Evolutionary conservation across 2,797 vertebrate genomes (phyloP).

Genomic region (Sitta carolinensis): DNA sequence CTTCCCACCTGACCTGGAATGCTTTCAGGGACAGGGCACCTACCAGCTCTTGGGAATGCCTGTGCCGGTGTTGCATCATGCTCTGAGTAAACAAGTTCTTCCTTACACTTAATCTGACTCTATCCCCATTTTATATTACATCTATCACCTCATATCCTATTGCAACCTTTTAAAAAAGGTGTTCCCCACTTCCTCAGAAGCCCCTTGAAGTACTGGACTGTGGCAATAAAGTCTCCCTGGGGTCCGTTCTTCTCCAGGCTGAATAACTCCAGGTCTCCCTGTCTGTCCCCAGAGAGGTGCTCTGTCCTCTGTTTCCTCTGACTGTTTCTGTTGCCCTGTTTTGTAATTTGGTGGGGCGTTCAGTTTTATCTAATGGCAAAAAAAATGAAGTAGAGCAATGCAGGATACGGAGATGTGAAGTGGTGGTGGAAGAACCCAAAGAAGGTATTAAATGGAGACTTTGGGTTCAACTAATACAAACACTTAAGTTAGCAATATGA

Average conservation of each 20-base stretch:
- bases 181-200: not conserved
- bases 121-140: not conserved
- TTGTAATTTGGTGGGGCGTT: not conserved
- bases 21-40: not conserved
- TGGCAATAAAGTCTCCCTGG: not conserved
- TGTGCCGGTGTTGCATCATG: not conserved
- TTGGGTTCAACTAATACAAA: too few relatives aligned
- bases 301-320: not conserved
- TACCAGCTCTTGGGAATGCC: not conserved
- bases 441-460: too few relatives aligned
- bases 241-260: too few relatives aligned
- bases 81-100: rapidly evolving
- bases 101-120: not conserved
- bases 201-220: rapidly evolving
- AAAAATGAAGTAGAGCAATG: too few relatives aligned
- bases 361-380: not conserved
- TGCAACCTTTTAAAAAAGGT: not conserved
- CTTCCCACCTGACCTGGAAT: rapidly evolving
- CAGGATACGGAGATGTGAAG: too few relatives aligned
- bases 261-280: not conserved
- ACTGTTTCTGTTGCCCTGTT: not conserved
- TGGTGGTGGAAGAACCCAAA: too few relatives aligned
- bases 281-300: not conserved
- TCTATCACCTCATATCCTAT: not conserved
- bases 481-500: too few relatives aligned